These are phyloP conservation scores for Corythaeola cristata DNA, from an alignment of 2,113 vertebrate species.

Conservation along the genomic window DNA sequence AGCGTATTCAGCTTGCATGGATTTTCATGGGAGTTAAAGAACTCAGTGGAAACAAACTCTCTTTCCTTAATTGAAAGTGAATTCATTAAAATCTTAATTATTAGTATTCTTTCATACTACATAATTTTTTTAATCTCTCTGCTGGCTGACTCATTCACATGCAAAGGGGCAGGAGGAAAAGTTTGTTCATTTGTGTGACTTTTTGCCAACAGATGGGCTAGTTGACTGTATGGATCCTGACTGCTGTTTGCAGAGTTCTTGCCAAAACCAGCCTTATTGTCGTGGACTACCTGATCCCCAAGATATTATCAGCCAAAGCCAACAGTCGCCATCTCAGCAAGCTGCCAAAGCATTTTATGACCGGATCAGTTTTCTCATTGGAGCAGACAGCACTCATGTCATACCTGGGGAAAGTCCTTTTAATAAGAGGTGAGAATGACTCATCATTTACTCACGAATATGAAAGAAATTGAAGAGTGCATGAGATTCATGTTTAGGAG, in stretches of 20 bases:
- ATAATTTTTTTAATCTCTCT: neutral
- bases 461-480: neutral
- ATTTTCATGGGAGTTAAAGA: constrained; percentile 14
- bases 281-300: constrained; percentile 90
- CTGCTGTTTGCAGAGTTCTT: constrained; percentile 92
- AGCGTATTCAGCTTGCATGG: neutral
- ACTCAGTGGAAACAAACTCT: neutral
- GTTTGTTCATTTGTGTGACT: constrained; percentile 60
- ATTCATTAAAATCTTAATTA: constrained; percentile 31
- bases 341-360: constrained; percentile 94
- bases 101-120: neutral
- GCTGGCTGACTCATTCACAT: neutral
- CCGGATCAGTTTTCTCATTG: constrained; percentile 89
- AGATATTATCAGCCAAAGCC: constrained; percentile 84
- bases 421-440: constrained; percentile 88
- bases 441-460: neutral
- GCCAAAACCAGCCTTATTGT: constrained; percentile 93
- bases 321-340: constrained; percentile 83
- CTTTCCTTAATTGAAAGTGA: neutral
- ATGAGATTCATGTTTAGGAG: neutral
- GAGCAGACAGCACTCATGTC: constrained; percentile 89
- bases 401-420: constrained; percentile 92
- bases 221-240: constrained; percentile 98
- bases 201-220: constrained; percentile 88
- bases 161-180: neutral